A percentile compares a stretch with the other conserved stretches of the same genome.
Conservation (phyloP, 2,797 vertebrate genomes). For the Mergus octosetaceus region DNA sequence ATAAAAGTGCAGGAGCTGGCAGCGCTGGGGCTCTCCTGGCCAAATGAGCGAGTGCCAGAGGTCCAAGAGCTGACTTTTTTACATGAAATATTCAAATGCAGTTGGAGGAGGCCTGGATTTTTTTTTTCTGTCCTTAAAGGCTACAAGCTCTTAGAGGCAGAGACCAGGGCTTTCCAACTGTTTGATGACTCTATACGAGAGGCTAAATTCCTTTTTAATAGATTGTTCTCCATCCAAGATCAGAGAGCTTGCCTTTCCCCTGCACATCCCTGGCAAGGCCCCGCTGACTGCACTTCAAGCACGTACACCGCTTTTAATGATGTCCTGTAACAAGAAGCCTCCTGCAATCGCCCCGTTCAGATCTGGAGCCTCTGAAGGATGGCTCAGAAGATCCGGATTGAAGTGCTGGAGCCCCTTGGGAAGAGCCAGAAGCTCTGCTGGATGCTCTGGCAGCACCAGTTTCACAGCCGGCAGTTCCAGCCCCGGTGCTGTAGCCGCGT, state of each 20-base stretch:
- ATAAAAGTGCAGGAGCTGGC: not conserved
- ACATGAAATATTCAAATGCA: not conserved
- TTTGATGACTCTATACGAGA: constrained; percentile 30
- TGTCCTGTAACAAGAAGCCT: constrained; percentile 49
- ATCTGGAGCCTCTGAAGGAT: constrained; percentile 5
- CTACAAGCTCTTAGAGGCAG: not conserved
- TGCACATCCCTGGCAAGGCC: not conserved
- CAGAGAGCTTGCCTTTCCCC: constrained; percentile 44
- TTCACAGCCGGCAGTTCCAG: accelerated
- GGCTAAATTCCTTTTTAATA: constrained; percentile 54
- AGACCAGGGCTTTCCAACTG: not conserved
- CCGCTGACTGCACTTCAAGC: constrained; percentile 1
- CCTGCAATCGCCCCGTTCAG: constrained; percentile 17
- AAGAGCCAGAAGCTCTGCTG: not conserved
- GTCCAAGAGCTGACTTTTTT: not conserved
- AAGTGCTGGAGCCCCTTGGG: not conserved
- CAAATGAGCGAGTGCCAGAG: not conserved
- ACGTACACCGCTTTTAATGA: constrained; percentile 49
- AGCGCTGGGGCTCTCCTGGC: not conserved
- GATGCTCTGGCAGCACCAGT: not conserved
- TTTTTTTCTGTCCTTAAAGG: constrained; percentile 31
- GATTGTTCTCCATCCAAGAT: constrained; percentile 47
- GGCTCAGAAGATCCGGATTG: not conserved
- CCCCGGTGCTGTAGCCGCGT: not conserved
- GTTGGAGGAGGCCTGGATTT: not conserved